Percentiles rank a stretch among this genome's conserved stretches.
Evolutionary conservation across 2,888 invertebrate genomes (phyloP).

Genomic region (Plusia festucae): DNA sequence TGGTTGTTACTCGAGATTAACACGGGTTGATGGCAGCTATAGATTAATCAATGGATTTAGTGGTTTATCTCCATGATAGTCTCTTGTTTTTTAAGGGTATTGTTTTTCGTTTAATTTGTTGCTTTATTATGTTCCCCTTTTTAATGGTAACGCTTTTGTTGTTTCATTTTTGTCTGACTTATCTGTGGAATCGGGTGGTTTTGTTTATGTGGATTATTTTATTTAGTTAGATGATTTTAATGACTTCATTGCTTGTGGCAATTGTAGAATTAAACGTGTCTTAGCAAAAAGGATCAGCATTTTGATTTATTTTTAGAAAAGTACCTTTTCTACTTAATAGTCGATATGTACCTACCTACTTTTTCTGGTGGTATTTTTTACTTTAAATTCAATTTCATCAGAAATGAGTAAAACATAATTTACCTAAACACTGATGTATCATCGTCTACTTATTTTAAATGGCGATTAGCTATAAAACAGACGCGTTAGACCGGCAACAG

Average conservation of each 20-base stretch:
- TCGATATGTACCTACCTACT: too few relatives aligned
- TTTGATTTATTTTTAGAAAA: too few relatives aligned
- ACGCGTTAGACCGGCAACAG: conserved; percentile 66
- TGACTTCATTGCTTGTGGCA: conserved; percentile 29
- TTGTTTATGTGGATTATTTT: conserved; percentile 34
- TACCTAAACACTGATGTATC: conserved; percentile 46
- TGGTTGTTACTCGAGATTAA: conserved; percentile 58
- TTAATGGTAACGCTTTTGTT: conserved; percentile 51
- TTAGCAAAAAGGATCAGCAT: too few relatives aligned
- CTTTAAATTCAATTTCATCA: too few relatives aligned
- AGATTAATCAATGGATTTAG: conserved; percentile 59
- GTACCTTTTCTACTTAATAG: too few relatives aligned
- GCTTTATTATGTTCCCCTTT: conserved; percentile 55
- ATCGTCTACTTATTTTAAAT: conserved; percentile 45
- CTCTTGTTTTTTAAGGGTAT: conserved; percentile 46
- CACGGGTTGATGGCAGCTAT: conserved; percentile 51
- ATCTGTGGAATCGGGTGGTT: conserved; percentile 39
- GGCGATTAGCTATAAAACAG: conserved; percentile 47
- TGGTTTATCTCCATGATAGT: conserved; percentile 49
- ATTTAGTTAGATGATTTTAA: conserved; percentile 30
- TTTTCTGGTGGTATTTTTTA: too few relatives aligned
- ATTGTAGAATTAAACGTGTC: neutral
- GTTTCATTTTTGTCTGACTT: conserved; percentile 28
- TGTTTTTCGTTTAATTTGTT: conserved; percentile 54
- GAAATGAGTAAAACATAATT: conserved; percentile 17